A percentile compares a stretch with the other conserved stretches of the same genome.
Evolutionary conservation across 2,797 vertebrate species (phyloP).

Genomic region (Pteropus rufus): DNA sequence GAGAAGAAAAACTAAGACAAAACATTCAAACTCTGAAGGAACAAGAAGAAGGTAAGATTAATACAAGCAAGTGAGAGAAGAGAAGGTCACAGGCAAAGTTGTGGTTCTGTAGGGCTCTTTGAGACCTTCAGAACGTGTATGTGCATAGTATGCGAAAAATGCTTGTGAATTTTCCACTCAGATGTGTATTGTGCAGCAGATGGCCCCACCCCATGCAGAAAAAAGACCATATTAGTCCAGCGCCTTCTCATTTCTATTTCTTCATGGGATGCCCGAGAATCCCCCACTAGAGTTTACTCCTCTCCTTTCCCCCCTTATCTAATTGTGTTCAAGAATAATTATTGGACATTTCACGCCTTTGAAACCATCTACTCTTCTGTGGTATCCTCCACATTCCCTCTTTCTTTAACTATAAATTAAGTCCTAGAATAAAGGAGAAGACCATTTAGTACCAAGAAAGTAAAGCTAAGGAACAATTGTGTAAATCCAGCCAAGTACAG

Average conservation of each 20-base stretch:
- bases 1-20: background rate
- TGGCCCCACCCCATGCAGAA: background rate
- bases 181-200: background rate
- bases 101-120: background rate
- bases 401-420: background rate
- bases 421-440: background rate
- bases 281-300: background rate
- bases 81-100: background rate
- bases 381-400: background rate
- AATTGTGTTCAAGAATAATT: conserved; percentile 25
- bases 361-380: background rate
- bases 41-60: background rate
- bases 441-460: background rate
- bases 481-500: too few species aligned
- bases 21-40: background rate
- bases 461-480: background rate
- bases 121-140: background rate
- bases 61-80: too few species aligned
- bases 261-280: conserved; percentile 51
- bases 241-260: background rate
- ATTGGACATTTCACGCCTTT: conserved; percentile 42
- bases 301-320: background rate
- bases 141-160: background rate
- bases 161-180: conserved; percentile 5
- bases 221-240: conserved; percentile 42